phyloP scores from a whole-genome alignment of 1,140 invertebrate species.

The Drosophila pallidifrons region DNA sequence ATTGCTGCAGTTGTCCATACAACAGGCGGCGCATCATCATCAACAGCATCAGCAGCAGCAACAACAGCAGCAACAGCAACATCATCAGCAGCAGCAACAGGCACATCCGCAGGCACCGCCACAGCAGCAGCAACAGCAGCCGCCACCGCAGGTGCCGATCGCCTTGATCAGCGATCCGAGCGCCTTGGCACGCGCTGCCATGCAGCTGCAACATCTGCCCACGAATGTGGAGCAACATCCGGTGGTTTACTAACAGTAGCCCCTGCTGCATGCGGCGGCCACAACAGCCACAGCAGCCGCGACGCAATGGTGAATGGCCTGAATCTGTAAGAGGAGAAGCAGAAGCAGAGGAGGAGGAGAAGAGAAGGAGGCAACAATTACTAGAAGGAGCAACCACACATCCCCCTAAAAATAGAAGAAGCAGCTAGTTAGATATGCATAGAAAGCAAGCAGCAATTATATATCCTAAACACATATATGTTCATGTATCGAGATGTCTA shows the following conservation, averaged over 20 bases:
- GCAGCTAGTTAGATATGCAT: constrained; percentile 70
- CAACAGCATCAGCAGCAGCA: constrained; percentile 73
- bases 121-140: constrained; percentile 71
- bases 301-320: constrained; percentile 58
- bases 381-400: constrained; percentile 13
- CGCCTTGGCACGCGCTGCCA: constrained; percentile 78
- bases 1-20: constrained; percentile 71
- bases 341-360: constrained; percentile 38
- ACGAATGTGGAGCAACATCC: constrained; percentile 83
- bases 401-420: constrained; percentile 29
- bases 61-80: constrained; percentile 69
- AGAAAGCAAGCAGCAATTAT: constrained; percentile 22
- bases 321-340: neutral
- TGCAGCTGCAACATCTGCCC: constrained; percentile 82
- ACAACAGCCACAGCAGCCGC: constrained; percentile 51
- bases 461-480: constrained; percentile 28
- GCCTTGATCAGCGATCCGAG: constrained; percentile 81
- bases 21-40: constrained; percentile 78
- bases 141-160: constrained; percentile 76
- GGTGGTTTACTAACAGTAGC: constrained; percentile 84
- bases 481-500: constrained; percentile 1
- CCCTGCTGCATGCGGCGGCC: constrained; percentile 59
- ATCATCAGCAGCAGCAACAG: constrained; percentile 61
- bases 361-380: constrained; percentile 18
- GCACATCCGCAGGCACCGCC: constrained; percentile 59